phyloP scores from a whole-genome alignment of 2,888 invertebrate species.

The Drosophila emarginata region DNA sequence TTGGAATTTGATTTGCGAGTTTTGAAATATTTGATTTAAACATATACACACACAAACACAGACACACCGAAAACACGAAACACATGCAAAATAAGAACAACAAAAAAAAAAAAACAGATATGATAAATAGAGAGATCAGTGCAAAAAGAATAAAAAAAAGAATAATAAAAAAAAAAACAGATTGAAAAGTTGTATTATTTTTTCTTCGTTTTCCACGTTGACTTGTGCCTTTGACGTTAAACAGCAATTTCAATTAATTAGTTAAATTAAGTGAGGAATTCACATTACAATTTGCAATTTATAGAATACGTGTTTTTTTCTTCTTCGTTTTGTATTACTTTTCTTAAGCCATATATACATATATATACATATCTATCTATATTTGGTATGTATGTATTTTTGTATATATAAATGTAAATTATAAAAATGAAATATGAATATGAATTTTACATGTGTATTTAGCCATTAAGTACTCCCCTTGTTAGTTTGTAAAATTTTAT shows the following conservation, averaged over 20 bases:
- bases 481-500: conserved; percentile 62
- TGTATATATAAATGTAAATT: conserved; percentile 57
- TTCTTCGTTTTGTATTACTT: conserved; percentile 66
- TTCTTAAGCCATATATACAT: conserved; percentile 71
- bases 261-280: conserved; percentile 28
- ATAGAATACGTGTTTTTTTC: conserved; percentile 41
- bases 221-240: conserved; percentile 83
- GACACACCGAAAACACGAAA: conserved; percentile 45
- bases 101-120: neutral
- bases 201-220: conserved; percentile 76
- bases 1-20: conserved; percentile 46
- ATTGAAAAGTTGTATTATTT: conserved; percentile 56
- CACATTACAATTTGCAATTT: conserved; percentile 42
- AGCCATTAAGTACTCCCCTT: conserved; percentile 60
- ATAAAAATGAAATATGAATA: conserved; percentile 47
- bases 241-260: conserved; percentile 19
- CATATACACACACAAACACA: conserved; percentile 19
- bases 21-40: conserved; percentile 46
- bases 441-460: conserved; percentile 76
- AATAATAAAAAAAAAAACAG: conserved; percentile 7
- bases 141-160: neutral
- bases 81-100: conserved; percentile 59
- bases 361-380: conserved; percentile 37
- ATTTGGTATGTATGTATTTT: conserved; percentile 29
- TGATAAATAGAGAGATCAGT: conserved; percentile 11